Percentiles rank a stretch among this genome's conserved stretches.
phyloP scores from a whole-genome alignment of 2,797 vertebrate genomes.

The Nyctibius grandis region DNA sequence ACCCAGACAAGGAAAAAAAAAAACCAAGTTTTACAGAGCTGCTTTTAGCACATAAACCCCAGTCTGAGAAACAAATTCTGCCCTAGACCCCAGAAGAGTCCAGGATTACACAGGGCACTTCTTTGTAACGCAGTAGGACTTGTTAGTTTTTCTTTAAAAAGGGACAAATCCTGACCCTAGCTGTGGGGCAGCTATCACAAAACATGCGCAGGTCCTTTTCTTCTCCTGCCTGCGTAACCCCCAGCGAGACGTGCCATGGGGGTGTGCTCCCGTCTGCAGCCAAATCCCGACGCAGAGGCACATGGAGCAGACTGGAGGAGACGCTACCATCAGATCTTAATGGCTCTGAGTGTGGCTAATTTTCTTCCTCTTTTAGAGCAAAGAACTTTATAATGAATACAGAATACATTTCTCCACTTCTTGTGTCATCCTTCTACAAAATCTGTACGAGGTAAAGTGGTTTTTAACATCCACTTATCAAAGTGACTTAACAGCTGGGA shows the following conservation, averaged over 20 bases:
- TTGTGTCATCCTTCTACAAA: slow-evolving; percentile 56
- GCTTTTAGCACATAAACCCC: neutral
- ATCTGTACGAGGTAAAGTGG: slow-evolving; percentile 42
- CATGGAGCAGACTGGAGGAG: neutral
- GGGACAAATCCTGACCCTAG: neutral
- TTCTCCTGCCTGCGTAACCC: neutral
- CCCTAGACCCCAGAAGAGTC: neutral
- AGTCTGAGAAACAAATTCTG: neutral
- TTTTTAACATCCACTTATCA: slow-evolving; percentile 70
- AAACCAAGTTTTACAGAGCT: neutral
- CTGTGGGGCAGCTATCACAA: neutral
- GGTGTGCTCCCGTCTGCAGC: neutral
- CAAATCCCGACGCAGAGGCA: neutral
- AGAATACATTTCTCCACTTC: slow-evolving; percentile 50
- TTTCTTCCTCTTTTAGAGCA: slow-evolving; percentile 46
- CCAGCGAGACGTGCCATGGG: neutral
- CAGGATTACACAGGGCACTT: neutral
- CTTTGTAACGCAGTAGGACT: rapidly evolving
- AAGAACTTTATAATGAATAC: slow-evolving; percentile 52
- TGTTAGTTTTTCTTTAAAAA: neutral
- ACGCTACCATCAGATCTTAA: neutral
- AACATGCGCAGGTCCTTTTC: neutral
- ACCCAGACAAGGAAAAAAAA: neutral
- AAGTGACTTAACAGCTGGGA: slow-evolving; percentile 63
- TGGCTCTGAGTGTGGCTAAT: slow-evolving; percentile 17